Conservation (phyloP, 2,888 invertebrate genomes). For the Ashinkailepas kermadecensis region DNA sequence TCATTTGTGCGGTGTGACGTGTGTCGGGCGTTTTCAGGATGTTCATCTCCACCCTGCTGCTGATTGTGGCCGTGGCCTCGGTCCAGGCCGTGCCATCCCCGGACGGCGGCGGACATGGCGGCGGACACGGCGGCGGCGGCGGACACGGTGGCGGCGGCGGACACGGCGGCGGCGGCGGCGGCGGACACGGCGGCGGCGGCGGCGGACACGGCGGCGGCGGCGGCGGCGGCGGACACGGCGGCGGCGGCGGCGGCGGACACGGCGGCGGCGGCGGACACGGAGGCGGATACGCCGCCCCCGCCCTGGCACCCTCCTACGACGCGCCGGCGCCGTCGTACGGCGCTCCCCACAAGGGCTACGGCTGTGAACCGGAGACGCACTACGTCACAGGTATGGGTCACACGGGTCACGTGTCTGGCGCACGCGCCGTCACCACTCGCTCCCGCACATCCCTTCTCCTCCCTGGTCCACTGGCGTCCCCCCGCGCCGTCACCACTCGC, state of each 20-base stretch:
- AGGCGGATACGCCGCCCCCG: neutral
- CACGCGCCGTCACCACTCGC: too few relatives aligned
- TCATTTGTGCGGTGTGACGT: neutral
- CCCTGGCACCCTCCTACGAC: conserved; percentile 6
- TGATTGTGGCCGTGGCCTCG: conserved; percentile 27
- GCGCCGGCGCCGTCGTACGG: neutral
- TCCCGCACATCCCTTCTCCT: too few relatives aligned
- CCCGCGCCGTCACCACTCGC: too few relatives aligned
- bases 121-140: neutral
- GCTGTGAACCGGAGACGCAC: conserved; percentile 11
- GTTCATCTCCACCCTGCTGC: conserved; percentile 23
- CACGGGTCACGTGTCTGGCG: too few relatives aligned
- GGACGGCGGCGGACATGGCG: neutral
- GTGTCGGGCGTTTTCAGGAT: neutral
- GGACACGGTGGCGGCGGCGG: neutral
- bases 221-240: neutral
- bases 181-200: neutral
- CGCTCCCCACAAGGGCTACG: conserved; percentile 11
- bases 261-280: neutral
- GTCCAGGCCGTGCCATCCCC: neutral
- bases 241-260: neutral
- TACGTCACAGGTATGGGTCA: conserved; percentile 11
- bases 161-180: neutral
- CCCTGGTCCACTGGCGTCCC: too few relatives aligned
- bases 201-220: neutral